Evolutionary conservation across 2,888 invertebrate species (phyloP).

Genomic region (Pachymerium ferrugineum): DNA sequence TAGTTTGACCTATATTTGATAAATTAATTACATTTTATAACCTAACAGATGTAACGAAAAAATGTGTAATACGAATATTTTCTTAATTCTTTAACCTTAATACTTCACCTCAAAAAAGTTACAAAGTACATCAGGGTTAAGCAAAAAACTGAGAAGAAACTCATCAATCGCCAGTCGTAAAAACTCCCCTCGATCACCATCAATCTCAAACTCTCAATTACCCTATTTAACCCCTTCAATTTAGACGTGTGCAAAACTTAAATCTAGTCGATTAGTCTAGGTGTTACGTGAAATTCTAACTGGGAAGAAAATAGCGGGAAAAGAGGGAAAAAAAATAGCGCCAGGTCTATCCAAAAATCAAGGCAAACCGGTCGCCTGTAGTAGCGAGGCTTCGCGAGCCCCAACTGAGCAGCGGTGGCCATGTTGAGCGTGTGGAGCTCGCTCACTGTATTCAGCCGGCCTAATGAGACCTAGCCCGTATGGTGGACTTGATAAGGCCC

Average conservation of each 20-base stretch:
- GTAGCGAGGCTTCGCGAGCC: not conserved
- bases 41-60: too few species aligned
- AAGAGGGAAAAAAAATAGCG: not conserved
- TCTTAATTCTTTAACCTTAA: too few species aligned
- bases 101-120: too few species aligned
- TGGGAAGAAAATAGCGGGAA: not conserved
- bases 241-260: not conserved
- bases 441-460: not conserved
- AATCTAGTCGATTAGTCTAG: not conserved
- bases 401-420: not conserved
- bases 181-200: slow-evolving; percentile 13
- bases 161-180: slow-evolving; percentile 3
- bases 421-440: not conserved
- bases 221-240: not conserved
- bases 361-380: not conserved
- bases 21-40: too few species aligned
- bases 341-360: not conserved
- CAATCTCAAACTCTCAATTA: slow-evolving; percentile 9
- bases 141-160: not conserved
- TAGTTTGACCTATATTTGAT: too few species aligned
- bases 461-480: not conserved
- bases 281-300: not conserved
- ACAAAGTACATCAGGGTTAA: not conserved
- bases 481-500: not conserved
- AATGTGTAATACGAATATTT: too few species aligned